Conservation (phyloP, 35 echinoderm and acorn worm species). For the Apostichopus californicus region DNA sequence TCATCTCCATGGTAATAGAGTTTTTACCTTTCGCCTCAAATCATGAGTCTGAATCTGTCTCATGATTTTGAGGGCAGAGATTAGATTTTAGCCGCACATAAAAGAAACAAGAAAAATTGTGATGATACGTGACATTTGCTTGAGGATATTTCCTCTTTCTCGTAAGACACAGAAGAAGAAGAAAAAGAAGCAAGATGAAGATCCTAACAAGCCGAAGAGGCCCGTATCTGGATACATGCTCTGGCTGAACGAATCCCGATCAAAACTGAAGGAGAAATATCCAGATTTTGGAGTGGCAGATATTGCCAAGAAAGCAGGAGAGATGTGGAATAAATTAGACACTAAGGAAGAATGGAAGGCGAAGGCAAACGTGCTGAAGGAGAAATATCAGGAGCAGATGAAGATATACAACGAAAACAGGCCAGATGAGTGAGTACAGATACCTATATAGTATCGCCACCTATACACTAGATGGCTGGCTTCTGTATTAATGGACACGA, state of each 20-base stretch:
- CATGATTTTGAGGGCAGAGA: too few species aligned
- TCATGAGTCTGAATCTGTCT: too few species aligned
- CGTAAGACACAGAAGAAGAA: conserved; percentile 49
- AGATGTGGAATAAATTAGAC: conserved; percentile 81
- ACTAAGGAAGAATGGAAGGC: conserved; percentile 78
- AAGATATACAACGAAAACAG: conserved; percentile 63
- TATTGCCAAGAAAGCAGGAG: conserved; percentile 88
- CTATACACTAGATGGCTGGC: too few species aligned
- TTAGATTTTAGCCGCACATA: too few species aligned
- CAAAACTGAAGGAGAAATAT: conserved; percentile 72
- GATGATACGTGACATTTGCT: too few species aligned
- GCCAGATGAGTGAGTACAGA: neutral
- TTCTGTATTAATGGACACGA: too few species aligned
- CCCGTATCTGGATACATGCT: conserved; percentile 81
- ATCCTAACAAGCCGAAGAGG: conserved; percentile 84
- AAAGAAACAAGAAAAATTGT: too few species aligned
- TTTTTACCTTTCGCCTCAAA: too few species aligned
- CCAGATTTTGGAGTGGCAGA: conserved; percentile 79
- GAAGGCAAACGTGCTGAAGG: conserved; percentile 54
- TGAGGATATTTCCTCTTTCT: neutral
- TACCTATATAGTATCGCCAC: neutral
- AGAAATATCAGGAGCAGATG: conserved; percentile 73
- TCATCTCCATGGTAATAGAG: too few species aligned
- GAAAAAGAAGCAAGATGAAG: conserved; percentile 74
- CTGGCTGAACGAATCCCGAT: conserved; percentile 73